A percentile compares a stretch with the other conserved stretches of the same genome.
These are phyloP conservation scores for Muscidifurax raptorellus DNA, from an alignment of 1,140 invertebrate genomes.

Conservation along the genomic window DNA sequence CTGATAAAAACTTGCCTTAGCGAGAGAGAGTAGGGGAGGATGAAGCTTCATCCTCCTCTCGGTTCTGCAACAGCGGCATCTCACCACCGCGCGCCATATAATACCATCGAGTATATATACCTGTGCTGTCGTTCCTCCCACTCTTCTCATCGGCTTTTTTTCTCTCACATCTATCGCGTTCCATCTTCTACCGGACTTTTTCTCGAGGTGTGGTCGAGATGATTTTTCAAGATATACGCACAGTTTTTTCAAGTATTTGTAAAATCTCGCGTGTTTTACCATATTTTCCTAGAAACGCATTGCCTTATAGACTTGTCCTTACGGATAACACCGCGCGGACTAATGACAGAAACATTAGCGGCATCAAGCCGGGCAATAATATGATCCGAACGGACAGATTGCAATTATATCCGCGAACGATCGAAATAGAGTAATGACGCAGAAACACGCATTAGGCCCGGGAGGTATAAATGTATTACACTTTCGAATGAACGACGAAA, in stretches of 20 bases:
- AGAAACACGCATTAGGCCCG: not conserved
- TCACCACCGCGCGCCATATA: conserved; percentile 62
- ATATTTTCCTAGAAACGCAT: not conserved
- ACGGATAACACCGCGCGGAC: too few species aligned
- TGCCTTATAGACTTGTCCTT: not conserved
- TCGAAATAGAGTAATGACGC: not conserved
- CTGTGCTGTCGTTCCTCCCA: not conserved
- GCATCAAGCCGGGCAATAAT: not conserved
- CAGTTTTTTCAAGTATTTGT: too few species aligned
- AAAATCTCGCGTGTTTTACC: not conserved
- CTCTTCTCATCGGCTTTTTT: conserved; percentile 4
- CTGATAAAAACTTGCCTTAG: conserved; percentile 72
- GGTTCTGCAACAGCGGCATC: not conserved
- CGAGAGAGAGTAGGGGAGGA: too few species aligned
- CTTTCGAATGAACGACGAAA: not conserved
- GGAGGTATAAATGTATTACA: not conserved
- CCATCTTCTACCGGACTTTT: conserved; percentile 12
- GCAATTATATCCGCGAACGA: not conserved
- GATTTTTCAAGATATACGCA: conserved; percentile 6
- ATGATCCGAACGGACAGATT: not conserved
- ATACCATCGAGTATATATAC: conserved; percentile 58
- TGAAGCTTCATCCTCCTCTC: too few species aligned
- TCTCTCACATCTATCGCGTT: conserved; percentile 28
- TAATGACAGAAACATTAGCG: not conserved
- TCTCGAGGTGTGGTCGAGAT: conserved; percentile 10